Evolutionary conservation across 2,113 vertebrate genomes (phyloP).

Genomic region (Xenopus tropicalis): UCB_Xtro_10.0 CM004448.2:34893001-34893500

Average conservation of each 20-base stretch:
- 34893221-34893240: not conserved
- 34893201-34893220: constrained; percentile 1
- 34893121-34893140: constrained; percentile 35
- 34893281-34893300: not conserved
- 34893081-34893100: constrained; percentile 19
- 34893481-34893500: not conserved
- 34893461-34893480: not conserved
- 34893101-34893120: constrained; percentile 29
- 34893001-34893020: not conserved
- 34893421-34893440: not conserved
- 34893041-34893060: constrained; percentile 37
- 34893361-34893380: not conserved
- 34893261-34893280: not conserved
- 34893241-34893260: not conserved
- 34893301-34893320: not conserved
- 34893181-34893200: constrained; percentile 11
- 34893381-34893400: not conserved
- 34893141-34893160: constrained; percentile 29
- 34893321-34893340: not conserved
- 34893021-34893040: constrained; percentile 25
- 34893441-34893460: not conserved
- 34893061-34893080: constrained; percentile 43
- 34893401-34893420: not conserved
- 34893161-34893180: constrained; percentile 18
- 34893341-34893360: not conserved